Evolutionary conservation across 64 coral and sea anemone genomes (phyloP), one percentile per base, ranked within the genome.

Genomic region (Stichodactyla mertensii): DNA sequence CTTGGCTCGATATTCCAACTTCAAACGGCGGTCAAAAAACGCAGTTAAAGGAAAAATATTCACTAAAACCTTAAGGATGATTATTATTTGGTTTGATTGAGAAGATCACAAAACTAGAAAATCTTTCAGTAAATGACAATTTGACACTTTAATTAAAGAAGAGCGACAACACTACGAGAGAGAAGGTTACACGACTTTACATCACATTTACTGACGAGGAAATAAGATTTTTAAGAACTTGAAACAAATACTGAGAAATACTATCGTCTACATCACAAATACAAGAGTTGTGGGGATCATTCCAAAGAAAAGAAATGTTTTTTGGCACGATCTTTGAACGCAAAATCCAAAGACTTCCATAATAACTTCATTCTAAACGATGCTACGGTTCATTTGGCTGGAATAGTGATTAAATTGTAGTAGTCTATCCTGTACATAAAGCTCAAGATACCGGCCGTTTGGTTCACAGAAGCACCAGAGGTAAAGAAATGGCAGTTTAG

Each of bases 21-120:
- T 69, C 19, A 69, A 69, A 69, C 6, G 24, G 64, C n/a, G 64
- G 64, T 69, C 8, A 20, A 23, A 69, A 19, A 7, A 15, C 7
- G n/a, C 64, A 24, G 64, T 22, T 67, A 6, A 24, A 55, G 45
- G 12, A 52, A 82, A 52, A 82, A 51, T 78, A 24, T 19, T 7
- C 15, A 10, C 19, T 82, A 19, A 82, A 82, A 13, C 52, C 27
- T 51, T 18, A 54, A 54, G 7, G 54, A 20, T 54, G 26, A 55
- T 55, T 19, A 16, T 16, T 82, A 82, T 78, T 78, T 78, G 74
- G 74, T 78, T 24, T 28, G 11, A 82, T 82, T 52, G 10, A 82
- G 79, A n/a, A 82, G 55, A 86, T 16, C 62, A 70, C 6, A 88
- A 74, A 26, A 74, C 69, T 74, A 74, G 69, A 74, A 74, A 23